Evolutionary conservation across 1,140 invertebrate species (phyloP).

Genomic region (Chrysoperla carnea): DNA sequence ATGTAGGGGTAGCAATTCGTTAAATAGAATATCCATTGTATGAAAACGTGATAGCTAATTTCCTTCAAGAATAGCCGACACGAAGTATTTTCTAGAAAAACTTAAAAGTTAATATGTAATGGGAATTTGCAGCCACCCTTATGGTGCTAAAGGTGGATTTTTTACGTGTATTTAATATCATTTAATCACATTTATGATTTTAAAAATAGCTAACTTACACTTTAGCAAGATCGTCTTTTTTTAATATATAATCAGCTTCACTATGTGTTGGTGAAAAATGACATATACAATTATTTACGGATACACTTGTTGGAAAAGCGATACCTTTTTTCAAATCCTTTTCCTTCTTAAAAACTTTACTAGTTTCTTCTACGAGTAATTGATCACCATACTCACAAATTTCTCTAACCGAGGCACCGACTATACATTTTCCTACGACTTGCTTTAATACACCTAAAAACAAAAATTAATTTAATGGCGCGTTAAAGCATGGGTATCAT

Average conservation of each 20-base stretch:
- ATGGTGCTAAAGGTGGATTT: no score
- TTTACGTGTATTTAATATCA: no score
- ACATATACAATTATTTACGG: conserved; percentile 98
- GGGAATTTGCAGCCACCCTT: no score
- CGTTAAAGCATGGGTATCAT: no score
- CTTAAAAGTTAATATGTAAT: no score
- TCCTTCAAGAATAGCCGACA: no score
- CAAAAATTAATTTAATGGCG: conserved; percentile 5
- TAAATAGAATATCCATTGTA: no score
- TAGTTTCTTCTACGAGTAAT: conserved; percentile 77
- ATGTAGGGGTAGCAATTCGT: no score
- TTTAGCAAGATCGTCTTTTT: conserved; percentile 93
- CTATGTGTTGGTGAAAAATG: conserved; percentile 92
- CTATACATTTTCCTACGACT: conserved; percentile 73
- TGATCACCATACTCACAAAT: conserved; percentile 88
- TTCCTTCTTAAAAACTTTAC: conserved; percentile 95
- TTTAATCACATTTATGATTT: background rate
- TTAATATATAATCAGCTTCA: conserved; percentile 75
- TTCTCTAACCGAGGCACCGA: conserved; percentile 73
- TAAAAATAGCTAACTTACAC: conserved; percentile 46
- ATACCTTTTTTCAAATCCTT: conserved; percentile 97
- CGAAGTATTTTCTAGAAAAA: no score
- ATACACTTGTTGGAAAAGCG: conserved; percentile 97
- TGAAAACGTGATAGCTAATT: no score
- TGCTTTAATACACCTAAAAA: conserved; percentile 72